Evolutionary conservation across 2,113 vertebrate species (phyloP).

Genomic region (Bubo blakistoni): DNA sequence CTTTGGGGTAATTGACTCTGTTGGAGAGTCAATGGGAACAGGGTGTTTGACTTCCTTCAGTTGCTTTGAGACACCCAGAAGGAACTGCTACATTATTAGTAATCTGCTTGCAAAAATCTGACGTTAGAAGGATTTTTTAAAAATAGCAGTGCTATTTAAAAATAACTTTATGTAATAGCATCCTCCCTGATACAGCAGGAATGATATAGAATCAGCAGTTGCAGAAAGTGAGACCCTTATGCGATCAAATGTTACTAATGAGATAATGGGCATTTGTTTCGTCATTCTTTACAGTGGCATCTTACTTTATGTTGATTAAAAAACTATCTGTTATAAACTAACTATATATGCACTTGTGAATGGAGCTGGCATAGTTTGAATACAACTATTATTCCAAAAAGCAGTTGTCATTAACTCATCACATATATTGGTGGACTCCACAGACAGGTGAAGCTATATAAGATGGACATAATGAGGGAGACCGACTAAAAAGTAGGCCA

Average conservation of each 20-base stretch:
- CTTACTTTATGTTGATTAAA: background rate
- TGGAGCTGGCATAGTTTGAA: background rate
- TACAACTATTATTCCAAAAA: background rate
- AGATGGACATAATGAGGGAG: background rate
- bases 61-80: background rate
- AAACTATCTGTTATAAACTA: background rate
- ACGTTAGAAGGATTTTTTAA: background rate
- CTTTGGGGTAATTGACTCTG: background rate
- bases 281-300: background rate
- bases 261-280: background rate
- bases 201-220: background rate
- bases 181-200: background rate
- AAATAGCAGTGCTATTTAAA: background rate
- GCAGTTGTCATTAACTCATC: background rate
- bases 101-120: background rate
- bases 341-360: background rate
- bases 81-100: background rate
- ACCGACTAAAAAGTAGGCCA: background rate
- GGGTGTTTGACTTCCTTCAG: background rate
- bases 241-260: rapidly evolving
- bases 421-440: background rate
- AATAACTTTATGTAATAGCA: background rate
- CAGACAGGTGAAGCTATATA: background rate
- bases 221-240: background rate
- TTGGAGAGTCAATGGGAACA: background rate